phyloP scores from a whole-genome alignment of 1,140 invertebrate genomes.

The Tribolium castaneum region DNA sequence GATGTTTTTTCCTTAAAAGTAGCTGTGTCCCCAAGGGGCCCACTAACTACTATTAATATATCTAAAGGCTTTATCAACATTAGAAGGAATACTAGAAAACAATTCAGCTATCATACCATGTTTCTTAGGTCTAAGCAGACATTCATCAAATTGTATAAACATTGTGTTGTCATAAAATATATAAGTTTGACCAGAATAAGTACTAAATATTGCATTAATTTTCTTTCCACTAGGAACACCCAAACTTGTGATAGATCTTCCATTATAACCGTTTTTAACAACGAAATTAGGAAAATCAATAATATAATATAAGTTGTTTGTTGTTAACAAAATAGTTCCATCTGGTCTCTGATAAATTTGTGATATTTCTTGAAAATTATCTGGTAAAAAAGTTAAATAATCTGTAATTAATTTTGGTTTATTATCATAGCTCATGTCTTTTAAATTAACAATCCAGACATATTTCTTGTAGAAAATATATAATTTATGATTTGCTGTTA shows the following conservation, averaged over 20 bases:
- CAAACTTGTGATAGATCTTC: constrained; percentile 31
- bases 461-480: constrained; percentile 33
- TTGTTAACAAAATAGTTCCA: constrained; percentile 31
- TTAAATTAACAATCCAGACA: constrained; percentile 6
- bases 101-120: constrained; percentile 35
- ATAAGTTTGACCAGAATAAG: constrained; percentile 25
- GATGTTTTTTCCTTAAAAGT: too few relatives aligned
- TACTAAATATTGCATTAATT: not conserved
- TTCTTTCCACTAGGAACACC: constrained; percentile 24
- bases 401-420: constrained; percentile 28
- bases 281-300: constrained; percentile 25
- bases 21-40: too few relatives aligned
- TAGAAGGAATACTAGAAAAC: constrained; percentile 15
- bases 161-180: constrained; percentile 26
- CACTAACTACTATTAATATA: constrained; percentile 24
- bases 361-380: constrained; percentile 29
- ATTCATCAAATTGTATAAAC: constrained; percentile 30
- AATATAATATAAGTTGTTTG: constrained; percentile 29
- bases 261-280: not conserved
- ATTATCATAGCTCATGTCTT: constrained; percentile 4
- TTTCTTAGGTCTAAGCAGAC: constrained; percentile 31
- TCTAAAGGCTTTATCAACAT: constrained; percentile 20
- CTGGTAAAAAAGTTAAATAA: constrained; percentile 38
- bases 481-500: constrained; percentile 32
- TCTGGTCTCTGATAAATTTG: constrained; percentile 28